A percentile compares a stretch with the other conserved stretches of the same genome.
Evolutionary conservation across 2,888 invertebrate genomes (phyloP).

Genomic region (Platypus cylindrus): DNA sequence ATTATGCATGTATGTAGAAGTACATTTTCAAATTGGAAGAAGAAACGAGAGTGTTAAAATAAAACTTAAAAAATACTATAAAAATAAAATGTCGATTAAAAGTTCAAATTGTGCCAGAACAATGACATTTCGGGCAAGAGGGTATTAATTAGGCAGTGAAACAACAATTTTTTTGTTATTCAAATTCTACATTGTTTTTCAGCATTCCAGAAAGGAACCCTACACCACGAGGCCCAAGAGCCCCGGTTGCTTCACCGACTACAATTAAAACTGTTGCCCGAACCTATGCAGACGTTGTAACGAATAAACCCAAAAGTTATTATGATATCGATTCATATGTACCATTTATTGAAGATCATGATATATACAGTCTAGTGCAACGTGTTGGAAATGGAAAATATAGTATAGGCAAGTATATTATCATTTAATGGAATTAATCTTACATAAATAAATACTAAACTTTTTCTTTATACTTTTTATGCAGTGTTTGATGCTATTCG

Average conservation of each 20-base stretch:
- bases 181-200: constrained; percentile 9
- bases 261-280: constrained; percentile 26
- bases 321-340: constrained; percentile 31
- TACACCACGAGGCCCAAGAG: too few relatives aligned
- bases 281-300: constrained; percentile 29
- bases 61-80: too few relatives aligned
- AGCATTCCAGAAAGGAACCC: constrained; percentile 19
- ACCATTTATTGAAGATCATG: constrained; percentile 26
- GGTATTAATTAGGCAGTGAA: not conserved
- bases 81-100: too few relatives aligned
- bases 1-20: too few relatives aligned
- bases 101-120: constrained; percentile 2
- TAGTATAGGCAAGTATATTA: constrained; percentile 24
- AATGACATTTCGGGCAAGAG: constrained; percentile 2
- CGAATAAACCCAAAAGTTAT: constrained; percentile 26
- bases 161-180: not conserved
- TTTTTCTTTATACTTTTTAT: constrained; percentile 28
- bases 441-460: not conserved
- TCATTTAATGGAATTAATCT: not conserved
- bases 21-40: too few relatives aligned
- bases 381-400: constrained; percentile 35
- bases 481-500: constrained; percentile 31
- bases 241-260: too few relatives aligned
- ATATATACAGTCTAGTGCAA: constrained; percentile 28
- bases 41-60: too few relatives aligned